These are phyloP conservation scores for Hirtodrosophila duncani DNA, from an alignment of 2,888 invertebrate species.

Conservation along the genomic window DNA sequence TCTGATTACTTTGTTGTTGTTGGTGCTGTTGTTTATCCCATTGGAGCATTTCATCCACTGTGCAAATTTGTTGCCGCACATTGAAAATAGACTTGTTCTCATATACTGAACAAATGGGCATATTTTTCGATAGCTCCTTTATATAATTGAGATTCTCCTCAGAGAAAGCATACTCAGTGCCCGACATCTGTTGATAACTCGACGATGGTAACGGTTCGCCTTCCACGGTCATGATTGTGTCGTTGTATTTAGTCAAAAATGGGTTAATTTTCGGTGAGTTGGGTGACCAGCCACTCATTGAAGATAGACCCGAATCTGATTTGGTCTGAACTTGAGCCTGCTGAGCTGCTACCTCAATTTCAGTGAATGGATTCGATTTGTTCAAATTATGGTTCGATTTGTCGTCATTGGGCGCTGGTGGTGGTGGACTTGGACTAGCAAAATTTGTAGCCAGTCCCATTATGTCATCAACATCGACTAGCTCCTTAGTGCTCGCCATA, in stretches of 20 bases:
- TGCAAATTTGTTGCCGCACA: constrained; percentile 44
- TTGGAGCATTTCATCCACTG: constrained; percentile 69
- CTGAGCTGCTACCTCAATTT: constrained; percentile 40
- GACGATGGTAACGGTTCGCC: constrained; percentile 35
- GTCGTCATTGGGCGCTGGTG: constrained; percentile 89
- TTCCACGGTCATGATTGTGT: constrained; percentile 29
- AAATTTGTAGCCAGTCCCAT: constrained; percentile 75
- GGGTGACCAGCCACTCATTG: constrained; percentile 92
- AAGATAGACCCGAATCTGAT: constrained; percentile 91
- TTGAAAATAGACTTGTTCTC: constrained; percentile 78
- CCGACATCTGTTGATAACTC: background rate
- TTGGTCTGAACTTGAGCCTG: constrained; percentile 80
- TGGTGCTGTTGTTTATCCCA: constrained; percentile 66
- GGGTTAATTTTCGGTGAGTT: constrained; percentile 82
- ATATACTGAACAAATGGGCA: constrained; percentile 78
- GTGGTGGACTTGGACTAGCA: constrained; percentile 89
- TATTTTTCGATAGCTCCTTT: constrained; percentile 77
- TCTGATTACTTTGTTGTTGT: background rate
- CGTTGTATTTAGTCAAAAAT: constrained; percentile 37
- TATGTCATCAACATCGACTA: constrained; percentile 58
- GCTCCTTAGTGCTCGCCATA: constrained; percentile 50
- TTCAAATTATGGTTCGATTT: constrained; percentile 71
- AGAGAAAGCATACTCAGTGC: constrained; percentile 67
- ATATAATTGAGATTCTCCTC: constrained; percentile 78
- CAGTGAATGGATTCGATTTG: constrained; percentile 47